phyloP scores from a whole-genome alignment of 2,113 vertebrate species.

The Megaceryle maxima region DNA sequence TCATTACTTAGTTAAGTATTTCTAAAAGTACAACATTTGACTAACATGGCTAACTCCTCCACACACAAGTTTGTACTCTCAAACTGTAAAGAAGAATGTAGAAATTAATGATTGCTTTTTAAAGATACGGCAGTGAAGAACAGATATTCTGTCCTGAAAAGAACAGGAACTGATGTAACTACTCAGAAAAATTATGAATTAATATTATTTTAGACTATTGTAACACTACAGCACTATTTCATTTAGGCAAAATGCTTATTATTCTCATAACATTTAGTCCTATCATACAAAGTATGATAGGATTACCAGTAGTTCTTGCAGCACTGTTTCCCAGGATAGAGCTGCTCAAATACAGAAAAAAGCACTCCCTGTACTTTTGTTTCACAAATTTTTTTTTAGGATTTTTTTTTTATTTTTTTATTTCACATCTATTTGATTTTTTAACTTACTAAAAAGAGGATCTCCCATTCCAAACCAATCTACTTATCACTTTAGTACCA shows the following conservation, averaged over 20 bases:
- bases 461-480: not conserved
- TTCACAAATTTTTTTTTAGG: not conserved
- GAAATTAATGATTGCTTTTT: not conserved
- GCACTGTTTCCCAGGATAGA: not conserved
- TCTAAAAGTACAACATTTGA: not conserved
- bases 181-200: not conserved
- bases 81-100: not conserved
- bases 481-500: not conserved
- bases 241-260: not conserved
- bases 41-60: not conserved
- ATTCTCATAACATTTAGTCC: not conserved
- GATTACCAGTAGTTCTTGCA: not conserved
- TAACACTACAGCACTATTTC: not conserved
- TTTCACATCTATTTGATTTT: not conserved
- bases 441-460: not conserved
- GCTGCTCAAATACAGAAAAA: not conserved
- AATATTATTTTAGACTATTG: not conserved
- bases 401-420: not conserved
- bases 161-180: not conserved
- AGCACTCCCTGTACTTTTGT: not conserved
- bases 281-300: not conserved
- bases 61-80: not conserved
- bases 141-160: not conserved
- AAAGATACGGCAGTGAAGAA: not conserved
- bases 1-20: not conserved